phyloP scores from a whole-genome alignment of 2,797 vertebrate species.

The Gorsachius magnificus region DNA sequence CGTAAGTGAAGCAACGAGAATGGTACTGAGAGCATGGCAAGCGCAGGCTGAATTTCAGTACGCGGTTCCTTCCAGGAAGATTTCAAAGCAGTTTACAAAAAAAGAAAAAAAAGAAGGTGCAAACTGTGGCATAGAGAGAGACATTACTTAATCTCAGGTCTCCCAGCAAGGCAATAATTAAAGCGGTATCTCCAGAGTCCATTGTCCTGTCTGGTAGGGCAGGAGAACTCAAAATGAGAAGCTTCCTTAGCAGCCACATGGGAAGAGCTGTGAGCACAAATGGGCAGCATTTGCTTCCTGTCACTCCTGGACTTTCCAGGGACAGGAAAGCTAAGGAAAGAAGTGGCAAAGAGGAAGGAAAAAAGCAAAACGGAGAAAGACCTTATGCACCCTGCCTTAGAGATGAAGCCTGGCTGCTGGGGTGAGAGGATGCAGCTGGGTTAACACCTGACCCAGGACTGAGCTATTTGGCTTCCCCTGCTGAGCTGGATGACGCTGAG shows the following conservation, averaged over 20 bases:
- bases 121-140: neutral
- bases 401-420: neutral
- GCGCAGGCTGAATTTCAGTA: neutral
- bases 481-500: neutral
- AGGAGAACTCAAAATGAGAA: neutral
- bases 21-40: neutral
- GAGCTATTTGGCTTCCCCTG: neutral
- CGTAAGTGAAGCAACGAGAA: neutral
- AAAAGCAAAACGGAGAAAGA: constrained; percentile 9
- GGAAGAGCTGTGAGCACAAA: neutral
- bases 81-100: neutral
- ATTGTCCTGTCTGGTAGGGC: neutral
- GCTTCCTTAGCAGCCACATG: constrained; percentile 21
- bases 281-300: neutral
- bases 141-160: neutral
- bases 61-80: neutral
- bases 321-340: constrained; percentile 27
- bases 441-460: neutral
- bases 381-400: neutral
- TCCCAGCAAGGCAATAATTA: neutral
- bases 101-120: neutral
- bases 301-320: constrained; percentile 20
- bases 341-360: constrained; percentile 25
- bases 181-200: neutral
- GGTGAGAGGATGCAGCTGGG: constrained; percentile 32